Conservation (phyloP, 30 jellyfish, hydroid and myxozoan species). For the Cassiopea xamachana region DNA sequence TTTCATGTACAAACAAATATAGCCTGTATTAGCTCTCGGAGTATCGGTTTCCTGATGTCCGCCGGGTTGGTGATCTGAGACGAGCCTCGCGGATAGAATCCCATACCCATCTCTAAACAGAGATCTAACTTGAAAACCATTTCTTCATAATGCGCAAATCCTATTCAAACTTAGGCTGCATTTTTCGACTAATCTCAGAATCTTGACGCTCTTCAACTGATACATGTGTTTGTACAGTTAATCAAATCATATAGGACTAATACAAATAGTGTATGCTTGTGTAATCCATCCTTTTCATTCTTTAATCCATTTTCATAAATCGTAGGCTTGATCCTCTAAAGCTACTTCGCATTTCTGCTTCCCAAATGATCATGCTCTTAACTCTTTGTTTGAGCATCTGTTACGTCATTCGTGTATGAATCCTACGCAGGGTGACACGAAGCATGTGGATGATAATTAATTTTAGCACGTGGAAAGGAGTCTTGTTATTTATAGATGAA, state of each 20-base stretch:
- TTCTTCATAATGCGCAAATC: constrained; percentile 63
- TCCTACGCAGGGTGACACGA: not conserved
- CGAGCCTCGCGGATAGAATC: constrained; percentile 63
- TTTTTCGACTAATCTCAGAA: constrained; percentile 60
- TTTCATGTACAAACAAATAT: constrained; percentile 49
- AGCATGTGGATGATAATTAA: not conserved
- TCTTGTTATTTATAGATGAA: not conserved
- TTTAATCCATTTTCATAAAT: constrained; percentile 39
- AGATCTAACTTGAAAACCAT: constrained; percentile 66
- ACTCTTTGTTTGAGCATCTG: constrained; percentile 18
- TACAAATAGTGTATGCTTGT: constrained; percentile 29
- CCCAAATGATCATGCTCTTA: constrained; percentile 2
- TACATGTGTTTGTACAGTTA: constrained; percentile 60
- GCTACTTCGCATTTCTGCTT: constrained; percentile 25
- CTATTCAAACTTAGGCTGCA: constrained; percentile 59
- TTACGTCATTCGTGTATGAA: not conserved
- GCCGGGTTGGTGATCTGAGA: constrained; percentile 55
- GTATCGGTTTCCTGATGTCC: constrained; percentile 49
- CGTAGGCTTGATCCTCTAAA: constrained; percentile 29
- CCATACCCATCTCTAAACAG: constrained; percentile 63
- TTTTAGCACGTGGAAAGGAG: not conserved
- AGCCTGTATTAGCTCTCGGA: constrained; percentile 45
- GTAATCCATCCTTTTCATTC: constrained; percentile 22
- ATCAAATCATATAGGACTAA: constrained; percentile 51
- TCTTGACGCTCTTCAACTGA: constrained; percentile 77